Evolutionary conservation across 2,888 invertebrate genomes (phyloP), one percentile per base, ranked within the genome.

Genomic region (Napeogenes sylphis): DNA sequence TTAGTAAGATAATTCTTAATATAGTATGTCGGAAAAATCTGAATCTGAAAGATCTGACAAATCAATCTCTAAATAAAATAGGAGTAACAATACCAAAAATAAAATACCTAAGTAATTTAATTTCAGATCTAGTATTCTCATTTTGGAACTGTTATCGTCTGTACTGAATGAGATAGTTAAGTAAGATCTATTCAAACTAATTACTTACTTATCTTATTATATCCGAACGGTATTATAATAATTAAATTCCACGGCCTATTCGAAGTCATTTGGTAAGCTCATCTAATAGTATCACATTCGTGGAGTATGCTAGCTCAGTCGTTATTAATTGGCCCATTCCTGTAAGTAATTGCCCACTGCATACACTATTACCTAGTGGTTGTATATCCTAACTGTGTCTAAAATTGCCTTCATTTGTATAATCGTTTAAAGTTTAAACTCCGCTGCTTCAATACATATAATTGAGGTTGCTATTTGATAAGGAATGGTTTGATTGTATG

Each of bases 281-380:
- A 71, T 70, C 63, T 71, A 63, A 63, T 64, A 66, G 69, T 72
- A 73, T 73, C 70, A 71, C 69, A 74, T 72, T 72, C 70, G 70
- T 68, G 67, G 70, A 68, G 64, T 68, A 67, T 68, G 42, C 55
- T 47, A 45, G 57, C 65, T 61, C 61, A 56, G 57, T 57, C 67
- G 73, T 72, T 79, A 81, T 81, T 81, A 80, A 82, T 82, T 76
- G 79, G 77, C 71, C 77, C 71, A 76, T 77, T 76, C 73, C 74
- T 71, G 75, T 79, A 79, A 81, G 71, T 82, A 78, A 81, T 80
- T 78, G 76, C 75, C 71, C 68, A 65, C 73, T 73, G 75, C 75
- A 75, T 72, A 70, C 64, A 71, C 74, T 71, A 75, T 76, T 72
- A 73, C 67, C 68, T 67, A 58, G 66, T 63, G 64, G 71, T 67